A percentile compares a stretch with the other conserved stretches of the same genome.
Conservation (phyloP, 2,888 invertebrate genomes). For the Syritta pipiens region DNA sequence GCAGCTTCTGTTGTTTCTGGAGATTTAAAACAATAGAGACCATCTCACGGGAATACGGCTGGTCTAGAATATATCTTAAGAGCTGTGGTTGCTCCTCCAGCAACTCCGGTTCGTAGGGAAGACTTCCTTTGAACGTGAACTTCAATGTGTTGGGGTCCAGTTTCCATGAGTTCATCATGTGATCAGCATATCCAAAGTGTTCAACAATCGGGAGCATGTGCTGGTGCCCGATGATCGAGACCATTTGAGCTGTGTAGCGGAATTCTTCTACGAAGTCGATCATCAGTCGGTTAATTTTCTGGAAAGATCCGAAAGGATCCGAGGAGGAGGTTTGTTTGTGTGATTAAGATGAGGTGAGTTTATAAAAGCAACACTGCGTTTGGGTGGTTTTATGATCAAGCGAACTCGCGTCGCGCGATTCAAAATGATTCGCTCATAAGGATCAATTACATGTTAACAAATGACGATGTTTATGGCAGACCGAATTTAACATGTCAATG, state of each 20-base stretch:
- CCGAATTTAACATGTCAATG: too few relatives aligned
- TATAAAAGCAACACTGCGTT: too few relatives aligned
- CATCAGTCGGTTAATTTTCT: slow-evolving; percentile 91
- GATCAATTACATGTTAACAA: too few relatives aligned
- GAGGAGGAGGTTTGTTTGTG: too few relatives aligned
- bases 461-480: too few relatives aligned
- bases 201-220: slow-evolving; percentile 97
- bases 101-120: slow-evolving; percentile 94
- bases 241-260: slow-evolving; percentile 96
- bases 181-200: slow-evolving; percentile 93
- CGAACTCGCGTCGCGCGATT: too few relatives aligned
- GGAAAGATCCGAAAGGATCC: slow-evolving; percentile 72
- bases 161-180: slow-evolving; percentile 95
- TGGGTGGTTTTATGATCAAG: too few relatives aligned
- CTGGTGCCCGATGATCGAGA: slow-evolving; percentile 93
- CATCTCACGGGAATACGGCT: slow-evolving; percentile 97
- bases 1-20: slow-evolving; percentile 93
- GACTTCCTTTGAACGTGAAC: slow-evolving; percentile 83
- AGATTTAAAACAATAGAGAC: slow-evolving; percentile 96
- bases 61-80: slow-evolving; percentile 93
- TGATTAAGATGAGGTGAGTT: too few relatives aligned
- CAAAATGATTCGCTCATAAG: too few relatives aligned
- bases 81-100: slow-evolving; percentile 93
- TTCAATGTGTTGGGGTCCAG: slow-evolving; percentile 90
- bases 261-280: slow-evolving; percentile 96